Evolutionary conservation across 2,888 invertebrate genomes (phyloP), one percentile per base, ranked within the genome.

Genomic region (Pogonocherus hispidulus): DNA sequence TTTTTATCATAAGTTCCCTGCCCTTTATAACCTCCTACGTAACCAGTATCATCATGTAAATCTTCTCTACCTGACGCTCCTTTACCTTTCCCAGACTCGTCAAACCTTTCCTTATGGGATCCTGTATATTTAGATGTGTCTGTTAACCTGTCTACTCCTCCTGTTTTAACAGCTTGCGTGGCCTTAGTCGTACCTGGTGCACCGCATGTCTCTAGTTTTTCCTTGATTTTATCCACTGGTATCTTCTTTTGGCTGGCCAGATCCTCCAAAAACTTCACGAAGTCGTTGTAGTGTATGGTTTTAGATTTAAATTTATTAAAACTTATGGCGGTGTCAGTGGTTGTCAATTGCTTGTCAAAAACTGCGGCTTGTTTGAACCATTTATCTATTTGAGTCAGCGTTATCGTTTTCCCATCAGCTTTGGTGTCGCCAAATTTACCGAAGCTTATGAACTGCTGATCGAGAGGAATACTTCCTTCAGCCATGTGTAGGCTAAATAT

Each of bases 291-390:
- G 37, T 67, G 79, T 18, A 84, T 78, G 0, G 80, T 78, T 71
- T 81, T 82, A 3, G 80, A 72, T 72, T 95, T 96, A 76, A 95
- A 90, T 83, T 95, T 95, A 83, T 95, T 95, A 85, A 96, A 96
- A 83, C 92, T 91, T 72, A 96, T 95, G 51, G 93, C 96, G 0
- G 96, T 96, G 82, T 96, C 96, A 1, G 95, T 96, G 0, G 94
- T 94, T 72, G 95, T 92, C 81, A 93, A 93, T 86, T 94, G 95
- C 27, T 81, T 82, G 64, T 90, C 90, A 51, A 90, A 86, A 16
- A 92, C 91, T 79, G 91, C 93, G 0, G 96, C 95, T 83, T 96
- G 96, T 81, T 95, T 96, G 92, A 96, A 93, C 96, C 96, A 96
- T 86, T 96, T 96, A 85, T 96, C 96, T 81, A 94, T 93, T 84